phyloP scores from a whole-genome alignment of 2,113 vertebrate species.

The Peromyscus leucopus region DNA sequence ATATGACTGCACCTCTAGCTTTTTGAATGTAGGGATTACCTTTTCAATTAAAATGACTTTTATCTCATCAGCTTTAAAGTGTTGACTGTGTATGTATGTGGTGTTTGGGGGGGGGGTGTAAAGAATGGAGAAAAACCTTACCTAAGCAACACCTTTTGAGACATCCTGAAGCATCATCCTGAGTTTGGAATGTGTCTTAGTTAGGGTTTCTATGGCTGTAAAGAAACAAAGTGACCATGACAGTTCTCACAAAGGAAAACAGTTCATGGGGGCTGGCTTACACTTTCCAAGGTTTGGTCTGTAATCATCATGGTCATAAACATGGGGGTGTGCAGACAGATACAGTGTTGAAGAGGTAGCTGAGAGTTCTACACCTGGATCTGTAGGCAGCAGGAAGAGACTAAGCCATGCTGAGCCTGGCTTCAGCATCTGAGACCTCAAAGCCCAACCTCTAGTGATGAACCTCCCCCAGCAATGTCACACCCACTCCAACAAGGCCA shows the following conservation, averaged over 20 bases:
- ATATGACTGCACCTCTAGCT: not conserved
- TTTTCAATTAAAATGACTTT: not conserved
- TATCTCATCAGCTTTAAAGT: not conserved
- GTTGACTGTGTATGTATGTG: not conserved
- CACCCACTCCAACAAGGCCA: not conserved
- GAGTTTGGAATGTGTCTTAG: not conserved
- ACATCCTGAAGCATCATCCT: accelerated
- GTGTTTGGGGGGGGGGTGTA: not conserved
- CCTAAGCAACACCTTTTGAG: not conserved
- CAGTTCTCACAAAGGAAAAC: not conserved
- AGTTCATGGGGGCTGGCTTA: not conserved
- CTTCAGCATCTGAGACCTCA: not conserved
- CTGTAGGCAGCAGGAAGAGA: not conserved
- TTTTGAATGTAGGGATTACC: not conserved
- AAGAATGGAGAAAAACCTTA: not conserved
- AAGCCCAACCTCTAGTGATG: not conserved
- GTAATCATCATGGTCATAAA: not conserved
- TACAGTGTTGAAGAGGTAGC: not conserved
- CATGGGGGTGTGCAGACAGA: not conserved
- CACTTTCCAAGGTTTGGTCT: not conserved
- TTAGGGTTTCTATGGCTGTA: not conserved
- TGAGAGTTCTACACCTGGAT: not conserved
- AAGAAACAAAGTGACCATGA: not conserved
- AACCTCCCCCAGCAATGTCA: not conserved
- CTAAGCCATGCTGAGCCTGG: not conserved